These are phyloP conservation scores for Armadillidium nasatum DNA, from an alignment of 1,140 invertebrate species.

Conservation along the genomic window DNA sequence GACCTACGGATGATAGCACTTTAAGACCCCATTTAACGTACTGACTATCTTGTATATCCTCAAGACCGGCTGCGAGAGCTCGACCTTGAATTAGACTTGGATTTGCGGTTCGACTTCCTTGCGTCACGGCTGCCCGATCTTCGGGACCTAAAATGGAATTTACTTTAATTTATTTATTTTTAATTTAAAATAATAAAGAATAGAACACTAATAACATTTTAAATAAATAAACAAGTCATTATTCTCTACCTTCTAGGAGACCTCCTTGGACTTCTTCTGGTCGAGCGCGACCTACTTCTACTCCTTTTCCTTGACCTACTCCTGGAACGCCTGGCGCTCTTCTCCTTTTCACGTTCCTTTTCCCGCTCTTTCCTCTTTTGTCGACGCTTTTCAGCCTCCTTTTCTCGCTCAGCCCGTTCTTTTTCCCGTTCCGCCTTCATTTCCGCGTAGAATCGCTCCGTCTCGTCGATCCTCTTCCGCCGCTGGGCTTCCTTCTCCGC, in stretches of 20 bases:
- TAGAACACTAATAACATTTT: no score
- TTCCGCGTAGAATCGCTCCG: constrained; percentile 20
- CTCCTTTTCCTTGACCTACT: constrained; percentile 10
- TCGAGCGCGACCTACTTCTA: constrained; percentile 15
- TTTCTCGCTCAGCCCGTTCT: constrained; percentile 19
- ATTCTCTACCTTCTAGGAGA: constrained; percentile 1
- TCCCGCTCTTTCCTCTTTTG: constrained; percentile 12
- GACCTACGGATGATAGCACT: not conserved
- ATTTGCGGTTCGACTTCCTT: not conserved
- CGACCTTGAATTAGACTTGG: not conserved
- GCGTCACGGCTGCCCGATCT: not conserved
- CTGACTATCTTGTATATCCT: not conserved
- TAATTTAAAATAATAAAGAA: no score
- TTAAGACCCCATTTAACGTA: not conserved
- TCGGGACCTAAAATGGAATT: not conserved
- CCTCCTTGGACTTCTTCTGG: constrained; percentile 19
- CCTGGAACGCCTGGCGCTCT: constrained; percentile 10
- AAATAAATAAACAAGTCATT: not conserved
- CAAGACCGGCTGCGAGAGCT: not conserved
- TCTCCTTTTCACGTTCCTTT: constrained; percentile 16
- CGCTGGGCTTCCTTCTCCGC: constrained; percentile 28
- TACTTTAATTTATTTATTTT: no score
- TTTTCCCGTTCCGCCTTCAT: constrained; percentile 26
- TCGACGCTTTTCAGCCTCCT: constrained; percentile 19
- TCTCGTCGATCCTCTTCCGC: constrained; percentile 24